These are phyloP conservation scores for Epistrophe eligans DNA, from an alignment of 2,888 invertebrate genomes.

Conservation along the genomic window DNA sequence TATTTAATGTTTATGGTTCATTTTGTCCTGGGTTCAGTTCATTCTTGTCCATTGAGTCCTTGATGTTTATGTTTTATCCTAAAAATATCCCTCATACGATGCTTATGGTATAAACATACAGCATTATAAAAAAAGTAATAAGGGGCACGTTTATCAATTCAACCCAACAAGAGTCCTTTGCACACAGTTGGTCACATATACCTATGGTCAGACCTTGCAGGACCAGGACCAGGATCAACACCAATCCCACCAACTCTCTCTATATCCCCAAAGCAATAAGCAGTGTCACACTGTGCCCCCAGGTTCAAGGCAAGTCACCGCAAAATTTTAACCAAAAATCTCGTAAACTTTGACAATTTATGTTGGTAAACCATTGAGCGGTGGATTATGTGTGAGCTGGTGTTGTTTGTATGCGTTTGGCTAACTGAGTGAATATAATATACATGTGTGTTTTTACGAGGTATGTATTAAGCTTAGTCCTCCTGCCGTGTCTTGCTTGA, in stretches of 20 bases:
- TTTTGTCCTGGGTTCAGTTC: slow-evolving; percentile 35
- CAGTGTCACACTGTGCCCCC: slow-evolving; percentile 28
- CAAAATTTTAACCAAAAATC: slow-evolving; percentile 73
- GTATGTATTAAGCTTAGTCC: slow-evolving; percentile 1
- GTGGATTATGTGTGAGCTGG: slow-evolving; percentile 45
- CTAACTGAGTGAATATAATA: too few species aligned
- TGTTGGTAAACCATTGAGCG: slow-evolving; percentile 61
- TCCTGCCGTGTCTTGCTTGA: slow-evolving; percentile 36
- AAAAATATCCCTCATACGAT: slow-evolving; percentile 45
- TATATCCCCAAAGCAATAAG: slow-evolving; percentile 10
- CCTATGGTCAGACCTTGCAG: slow-evolving; percentile 1
- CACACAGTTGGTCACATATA: slow-evolving; percentile 47
- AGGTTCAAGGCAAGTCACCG: slow-evolving; percentile 61
- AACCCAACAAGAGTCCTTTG: slow-evolving; percentile 48
- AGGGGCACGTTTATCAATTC: slow-evolving; percentile 67
- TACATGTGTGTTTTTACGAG: slow-evolving; percentile 7
- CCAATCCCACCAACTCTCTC: neutral
- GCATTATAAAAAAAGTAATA: slow-evolving; percentile 58
- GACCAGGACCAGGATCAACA: neutral
- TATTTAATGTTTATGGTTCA: slow-evolving; percentile 25
- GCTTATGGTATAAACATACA: slow-evolving; percentile 39
- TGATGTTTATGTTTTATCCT: slow-evolving; percentile 46
- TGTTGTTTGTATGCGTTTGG: neutral
- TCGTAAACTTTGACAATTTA: slow-evolving; percentile 72
- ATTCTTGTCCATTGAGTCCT: slow-evolving; percentile 50